These are phyloP conservation scores for Beris chalybata DNA, from an alignment of 2,888 invertebrate genomes.

Conservation along the genomic window DNA sequence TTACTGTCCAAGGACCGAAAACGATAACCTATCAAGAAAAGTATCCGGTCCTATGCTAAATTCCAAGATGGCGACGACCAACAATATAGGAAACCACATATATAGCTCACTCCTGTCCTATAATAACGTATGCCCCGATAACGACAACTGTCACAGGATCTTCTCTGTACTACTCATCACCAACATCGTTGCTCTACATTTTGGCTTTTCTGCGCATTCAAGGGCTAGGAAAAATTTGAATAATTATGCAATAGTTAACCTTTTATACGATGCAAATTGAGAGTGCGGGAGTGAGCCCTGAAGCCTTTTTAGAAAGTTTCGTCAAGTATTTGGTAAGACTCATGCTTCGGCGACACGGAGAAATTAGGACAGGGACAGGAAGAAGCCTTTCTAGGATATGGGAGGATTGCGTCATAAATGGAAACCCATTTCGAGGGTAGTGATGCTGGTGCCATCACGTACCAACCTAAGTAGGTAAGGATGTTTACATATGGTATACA, in stretches of 20 bases:
- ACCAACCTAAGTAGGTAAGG: neutral
- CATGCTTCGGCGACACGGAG: neutral
- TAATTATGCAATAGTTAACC: constrained; percentile 39
- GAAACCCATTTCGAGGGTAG: constrained; percentile 3
- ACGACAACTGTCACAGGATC: constrained; percentile 24
- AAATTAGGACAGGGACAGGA: constrained; percentile 19
- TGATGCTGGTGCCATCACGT: constrained; percentile 1
- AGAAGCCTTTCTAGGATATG: constrained; percentile 22
- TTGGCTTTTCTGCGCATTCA: constrained; percentile 13
- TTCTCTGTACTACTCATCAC: constrained; percentile 18
- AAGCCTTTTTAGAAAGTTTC: constrained; percentile 9
- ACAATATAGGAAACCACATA: neutral
- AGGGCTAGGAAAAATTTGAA: constrained; percentile 35
- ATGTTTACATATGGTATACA: constrained; percentile 15
- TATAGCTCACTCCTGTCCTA: neutral
- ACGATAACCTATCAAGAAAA: constrained; percentile 19
- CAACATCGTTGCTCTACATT: constrained; percentile 17
- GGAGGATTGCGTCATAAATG: constrained; percentile 5
- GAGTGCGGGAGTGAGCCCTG: constrained; percentile 22
- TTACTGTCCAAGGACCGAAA: constrained; percentile 3
- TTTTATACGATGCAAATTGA: constrained; percentile 37
- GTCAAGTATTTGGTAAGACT: constrained; percentile 1
- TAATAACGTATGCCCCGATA: constrained; percentile 13
- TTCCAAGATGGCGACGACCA: neutral
- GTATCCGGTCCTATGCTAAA: constrained; percentile 9